These are phyloP conservation scores for Acrobasis suavella DNA, from an alignment of 2,888 invertebrate genomes.

Conservation along the genomic window DNA sequence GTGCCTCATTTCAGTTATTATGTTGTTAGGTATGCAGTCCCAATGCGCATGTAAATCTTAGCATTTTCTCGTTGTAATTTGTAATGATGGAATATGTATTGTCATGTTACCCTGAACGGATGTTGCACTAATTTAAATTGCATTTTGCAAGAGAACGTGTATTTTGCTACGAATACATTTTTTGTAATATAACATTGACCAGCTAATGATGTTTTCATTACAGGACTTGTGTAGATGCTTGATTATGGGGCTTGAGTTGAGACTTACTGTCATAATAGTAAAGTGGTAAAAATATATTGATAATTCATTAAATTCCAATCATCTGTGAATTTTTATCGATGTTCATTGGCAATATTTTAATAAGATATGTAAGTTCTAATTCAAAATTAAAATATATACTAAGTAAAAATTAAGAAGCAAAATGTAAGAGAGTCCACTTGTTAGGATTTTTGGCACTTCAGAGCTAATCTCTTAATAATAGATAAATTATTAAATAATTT, in stretches of 20 bases:
- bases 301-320: background rate
- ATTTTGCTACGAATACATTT: slow-evolving; percentile 1
- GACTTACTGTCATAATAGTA: background rate
- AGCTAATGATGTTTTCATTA: background rate
- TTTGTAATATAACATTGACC: background rate
- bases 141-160: slow-evolving; percentile 2
- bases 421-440: too few species aligned
- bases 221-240: background rate
- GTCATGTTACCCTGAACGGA: background rate
- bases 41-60: background rate
- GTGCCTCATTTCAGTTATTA: slow-evolving; percentile 42
- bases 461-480: too few species aligned
- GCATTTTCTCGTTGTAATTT: background rate
- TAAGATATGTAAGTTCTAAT: too few species aligned
- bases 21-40: slow-evolving; percentile 21
- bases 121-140: slow-evolving; percentile 1
- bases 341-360: background rate
- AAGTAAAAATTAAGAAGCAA: too few species aligned
- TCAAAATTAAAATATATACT: too few species aligned
- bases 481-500: too few species aligned
- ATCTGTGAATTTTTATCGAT: background rate
- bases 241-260: background rate
- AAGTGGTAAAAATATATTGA: background rate
- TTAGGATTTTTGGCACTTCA: too few species aligned
- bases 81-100: background rate